phyloP scores from a whole-genome alignment of 2,797 vertebrate species.

The Anguilla pacifica region DNA sequence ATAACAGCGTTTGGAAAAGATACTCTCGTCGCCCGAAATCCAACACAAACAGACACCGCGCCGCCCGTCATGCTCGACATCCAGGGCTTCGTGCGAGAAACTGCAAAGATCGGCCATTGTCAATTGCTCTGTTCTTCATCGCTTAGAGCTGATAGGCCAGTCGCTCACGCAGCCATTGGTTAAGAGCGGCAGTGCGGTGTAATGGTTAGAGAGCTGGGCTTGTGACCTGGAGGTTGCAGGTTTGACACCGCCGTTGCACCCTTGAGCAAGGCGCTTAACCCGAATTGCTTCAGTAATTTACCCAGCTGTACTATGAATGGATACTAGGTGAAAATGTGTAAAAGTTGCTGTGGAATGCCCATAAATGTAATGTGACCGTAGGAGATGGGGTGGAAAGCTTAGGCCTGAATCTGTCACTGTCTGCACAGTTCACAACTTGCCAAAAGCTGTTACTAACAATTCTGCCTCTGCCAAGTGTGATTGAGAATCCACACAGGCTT shows the following conservation, averaged over 20 bases:
- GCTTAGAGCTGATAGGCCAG: background rate
- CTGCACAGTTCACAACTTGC: background rate
- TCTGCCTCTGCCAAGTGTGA: background rate
- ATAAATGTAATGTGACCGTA: background rate
- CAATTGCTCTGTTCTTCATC: background rate
- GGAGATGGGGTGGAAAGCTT: background rate
- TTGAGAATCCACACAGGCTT: background rate
- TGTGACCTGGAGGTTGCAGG: no score
- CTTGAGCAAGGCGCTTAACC: background rate
- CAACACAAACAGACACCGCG: constrained; percentile 17
- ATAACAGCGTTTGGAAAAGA: constrained; percentile 22
- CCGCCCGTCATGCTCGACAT: background rate
- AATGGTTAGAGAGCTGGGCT: no score
- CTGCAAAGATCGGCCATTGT: constrained; percentile 9
- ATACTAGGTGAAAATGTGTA: no score
- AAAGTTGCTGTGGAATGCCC: no score
- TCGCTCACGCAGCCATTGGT: background rate
- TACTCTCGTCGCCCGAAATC: background rate
- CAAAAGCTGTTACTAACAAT: background rate
- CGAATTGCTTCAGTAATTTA: background rate
- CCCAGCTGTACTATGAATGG: no score
- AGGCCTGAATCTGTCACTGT: background rate
- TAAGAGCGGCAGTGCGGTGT: background rate
- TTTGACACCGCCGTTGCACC: background rate
- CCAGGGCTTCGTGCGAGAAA: background rate